Evolutionary conservation across 2,888 invertebrate species (phyloP), one percentile per base, ranked within the genome.

Genomic region (Bhutanitis thaidina): DNA sequence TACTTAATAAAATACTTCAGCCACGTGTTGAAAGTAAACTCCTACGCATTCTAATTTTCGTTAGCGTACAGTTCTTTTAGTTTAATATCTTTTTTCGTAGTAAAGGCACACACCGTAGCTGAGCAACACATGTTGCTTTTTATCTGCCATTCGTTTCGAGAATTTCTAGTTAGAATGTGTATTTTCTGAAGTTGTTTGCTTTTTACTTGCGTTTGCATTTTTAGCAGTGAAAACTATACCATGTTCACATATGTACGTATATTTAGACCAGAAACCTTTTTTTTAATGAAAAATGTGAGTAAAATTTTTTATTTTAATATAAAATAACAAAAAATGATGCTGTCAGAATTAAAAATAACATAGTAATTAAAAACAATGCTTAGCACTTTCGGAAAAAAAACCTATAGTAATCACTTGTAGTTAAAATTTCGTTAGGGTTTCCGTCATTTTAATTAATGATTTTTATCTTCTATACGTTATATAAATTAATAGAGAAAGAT

Each of bases 21-120:
- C 52, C 53, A 54, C 58, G 54, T 59, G 59, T 49, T 52, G 54
- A 47, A 52, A 54, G 43, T 55, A 45, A 47, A 46, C 52, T 36
- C 52, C 56, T 53, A 56, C 53, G 39, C 40, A 43, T 9, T 45
- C 25, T 38, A 37, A 45, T 53, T 45, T 46, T 49, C 49, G 34
- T 41, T 46, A 13, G 34, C 40, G 9, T 36, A 32, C 46, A 30
- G 12, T 41, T 46, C 41, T 47, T 40, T 41, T 47, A 34, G 46
- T 43, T 46, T 37, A 47, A 52, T 47, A 51, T 51, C 40, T 45
- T 37, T 49, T 49, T 43, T 41, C 46, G 36, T 41, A 43, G 52
- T 47, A 47, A 43, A 46, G 46, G 37, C 43, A 32, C 52, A 45
- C 14, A 10, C 46, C n/a, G 37, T 13, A 34, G n/a, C 29, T 20